Percentiles rank a stretch among this genome's conserved stretches.
These are phyloP conservation scores for Pangasius krempfi DNA, from an alignment of 2,797 vertebrate species.

Conservation along the genomic window DNA sequence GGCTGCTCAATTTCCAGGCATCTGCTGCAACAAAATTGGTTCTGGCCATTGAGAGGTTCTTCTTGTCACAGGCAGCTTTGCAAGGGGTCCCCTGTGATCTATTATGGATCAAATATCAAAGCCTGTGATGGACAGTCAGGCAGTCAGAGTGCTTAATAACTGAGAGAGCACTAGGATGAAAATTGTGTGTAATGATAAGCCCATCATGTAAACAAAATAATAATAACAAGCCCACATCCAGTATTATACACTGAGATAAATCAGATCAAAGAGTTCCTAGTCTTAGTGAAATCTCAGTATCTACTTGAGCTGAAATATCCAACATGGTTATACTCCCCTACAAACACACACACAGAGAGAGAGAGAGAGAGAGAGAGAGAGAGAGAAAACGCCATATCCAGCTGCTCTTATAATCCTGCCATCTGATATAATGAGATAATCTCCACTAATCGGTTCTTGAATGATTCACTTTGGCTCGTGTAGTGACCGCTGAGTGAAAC, in stretches of 20 bases:
- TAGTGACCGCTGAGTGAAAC: slow-evolving; percentile 32
- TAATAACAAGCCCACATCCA: not conserved
- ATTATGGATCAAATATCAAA: slow-evolving; percentile 47
- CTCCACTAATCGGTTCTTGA: slow-evolving; percentile 29
- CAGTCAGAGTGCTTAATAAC: slow-evolving; percentile 19
- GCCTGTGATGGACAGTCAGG: slow-evolving; percentile 14
- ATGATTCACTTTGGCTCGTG: slow-evolving; percentile 33
- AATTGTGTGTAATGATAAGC: slow-evolving; percentile 12
- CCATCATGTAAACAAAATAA: not conserved
- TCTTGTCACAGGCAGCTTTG: not conserved
- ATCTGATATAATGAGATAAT: slow-evolving; percentile 33
- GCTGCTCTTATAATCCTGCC: slow-evolving; percentile 23
- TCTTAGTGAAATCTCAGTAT: slow-evolving; percentile 10
- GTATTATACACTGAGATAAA: not conserved
- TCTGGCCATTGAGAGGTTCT: slow-evolving; percentile 2
- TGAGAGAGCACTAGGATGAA: slow-evolving; percentile 18
- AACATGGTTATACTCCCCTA: not conserved
- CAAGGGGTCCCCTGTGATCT: slow-evolving; percentile 28
- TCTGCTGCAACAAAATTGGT: not conserved
- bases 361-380: not conserved
- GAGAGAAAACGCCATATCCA: slow-evolving; percentile 21
- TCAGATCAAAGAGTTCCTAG: slow-evolving; percentile 6
- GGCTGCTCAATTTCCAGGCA: not conserved
- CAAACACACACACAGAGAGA: slow-evolving; percentile 3
- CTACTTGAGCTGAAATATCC: slow-evolving; percentile 20